These are phyloP conservation scores for Scaptomyza hsui DNA, from an alignment of 1,140 invertebrate genomes.

Conservation along the genomic window DNA sequence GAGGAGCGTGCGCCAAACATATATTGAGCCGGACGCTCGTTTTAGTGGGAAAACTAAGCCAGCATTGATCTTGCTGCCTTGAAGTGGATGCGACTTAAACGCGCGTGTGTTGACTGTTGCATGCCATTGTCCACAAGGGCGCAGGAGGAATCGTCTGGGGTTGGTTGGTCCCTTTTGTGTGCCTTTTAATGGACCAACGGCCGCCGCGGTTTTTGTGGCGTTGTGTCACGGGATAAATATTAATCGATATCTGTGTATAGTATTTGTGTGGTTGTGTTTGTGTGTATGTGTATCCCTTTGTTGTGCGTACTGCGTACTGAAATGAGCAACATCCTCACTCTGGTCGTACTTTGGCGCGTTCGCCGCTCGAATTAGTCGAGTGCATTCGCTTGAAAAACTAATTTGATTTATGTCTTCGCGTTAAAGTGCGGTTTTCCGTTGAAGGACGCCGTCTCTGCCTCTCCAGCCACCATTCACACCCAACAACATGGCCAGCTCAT, in stretches of 20 bases:
- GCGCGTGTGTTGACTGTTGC: conserved; percentile 46
- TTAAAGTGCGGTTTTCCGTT: conserved; percentile 59
- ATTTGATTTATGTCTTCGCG: conserved; percentile 80
- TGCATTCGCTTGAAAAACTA: conserved; percentile 77
- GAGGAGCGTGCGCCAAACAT: conserved; percentile 59
- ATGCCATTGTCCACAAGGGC: conserved; percentile 35
- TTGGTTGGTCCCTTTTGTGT: conserved; percentile 50
- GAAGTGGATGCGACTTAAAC: conserved; percentile 44
- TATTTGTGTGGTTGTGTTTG: conserved; percentile 18
- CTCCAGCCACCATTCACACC: conserved; percentile 63
- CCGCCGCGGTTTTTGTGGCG: conserved; percentile 62
- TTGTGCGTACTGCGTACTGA: conserved; percentile 33
- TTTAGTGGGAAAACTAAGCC: conserved; percentile 53
- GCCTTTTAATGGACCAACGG: conserved; percentile 71
- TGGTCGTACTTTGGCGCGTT: conserved; percentile 46
- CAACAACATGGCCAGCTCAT: conserved; percentile 44
- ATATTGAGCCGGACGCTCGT: conserved; percentile 25
- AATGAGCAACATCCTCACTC: conserved; percentile 53
- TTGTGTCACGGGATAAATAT: conserved; percentile 75
- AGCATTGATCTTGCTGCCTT: conserved; percentile 49
- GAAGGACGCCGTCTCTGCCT: conserved; percentile 18
- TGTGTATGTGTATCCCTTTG: conserved; percentile 50
- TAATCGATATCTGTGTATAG: conserved; percentile 57
- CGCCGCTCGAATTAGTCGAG: conserved; percentile 74
- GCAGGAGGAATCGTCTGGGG: conserved; percentile 38